Conservation (phyloP, 2,888 invertebrate genomes). For the Archips crataeganus region DNA sequence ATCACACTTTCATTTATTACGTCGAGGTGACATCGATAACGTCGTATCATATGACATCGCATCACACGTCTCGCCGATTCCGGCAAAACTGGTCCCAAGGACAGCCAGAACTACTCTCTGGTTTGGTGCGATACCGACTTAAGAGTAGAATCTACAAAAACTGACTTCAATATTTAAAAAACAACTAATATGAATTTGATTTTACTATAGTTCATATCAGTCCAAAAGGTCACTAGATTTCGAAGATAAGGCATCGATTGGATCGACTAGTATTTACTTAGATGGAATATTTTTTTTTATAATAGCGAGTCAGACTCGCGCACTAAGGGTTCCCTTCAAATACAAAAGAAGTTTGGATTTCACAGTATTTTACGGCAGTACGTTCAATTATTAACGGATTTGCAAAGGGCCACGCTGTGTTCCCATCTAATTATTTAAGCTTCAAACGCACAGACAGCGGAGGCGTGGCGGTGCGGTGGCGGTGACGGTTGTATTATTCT, state of each 20-base stretch:
- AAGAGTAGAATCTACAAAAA: neutral
- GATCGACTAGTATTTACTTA: neutral
- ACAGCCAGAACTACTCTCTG: neutral
- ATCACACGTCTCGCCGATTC: neutral
- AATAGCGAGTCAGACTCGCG: too few species aligned
- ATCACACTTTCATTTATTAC: neutral
- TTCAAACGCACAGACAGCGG: too few species aligned
- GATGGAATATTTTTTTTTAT: neutral
- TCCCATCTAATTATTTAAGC: too few species aligned
- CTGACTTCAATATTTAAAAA: neutral
- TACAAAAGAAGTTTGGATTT: too few species aligned
- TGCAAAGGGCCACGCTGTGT: too few species aligned
- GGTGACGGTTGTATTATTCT: too few species aligned
- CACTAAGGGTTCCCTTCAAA: too few species aligned
- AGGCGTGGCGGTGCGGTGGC: too few species aligned
- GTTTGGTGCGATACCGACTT: neutral
- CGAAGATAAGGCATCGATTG: constrained; percentile 4
- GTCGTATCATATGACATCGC: neutral
- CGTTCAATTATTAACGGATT: too few species aligned
- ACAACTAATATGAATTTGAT: neutral
- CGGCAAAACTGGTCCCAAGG: constrained; percentile 1
- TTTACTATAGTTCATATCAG: neutral
- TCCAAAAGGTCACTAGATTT: constrained; percentile 9
- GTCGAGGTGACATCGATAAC: neutral
- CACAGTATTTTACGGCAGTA: too few species aligned